Conservation (phyloP, 1,140 invertebrate species). For the Sycophaga agraensis region DNA sequence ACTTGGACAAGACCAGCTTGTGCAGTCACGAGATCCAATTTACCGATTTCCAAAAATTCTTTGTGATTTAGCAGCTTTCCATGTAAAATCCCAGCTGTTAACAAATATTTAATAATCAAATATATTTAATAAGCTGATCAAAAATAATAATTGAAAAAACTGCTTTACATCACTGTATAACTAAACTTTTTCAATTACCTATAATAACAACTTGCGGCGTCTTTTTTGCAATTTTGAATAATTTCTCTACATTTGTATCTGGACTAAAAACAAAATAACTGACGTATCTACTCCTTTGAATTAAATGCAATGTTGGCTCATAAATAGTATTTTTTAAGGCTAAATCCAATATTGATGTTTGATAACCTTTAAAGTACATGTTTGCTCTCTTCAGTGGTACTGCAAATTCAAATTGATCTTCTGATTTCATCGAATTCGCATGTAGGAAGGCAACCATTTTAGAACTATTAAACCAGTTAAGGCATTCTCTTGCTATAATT, state of each 20-base stretch:
- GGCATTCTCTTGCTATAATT: constrained; percentile 69
- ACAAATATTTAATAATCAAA: neutral
- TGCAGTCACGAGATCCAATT: constrained; percentile 62
- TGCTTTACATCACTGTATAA: too few relatives aligned
- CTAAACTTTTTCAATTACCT: constrained; percentile 60
- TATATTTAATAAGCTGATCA: neutral
- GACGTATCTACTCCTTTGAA: constrained; percentile 58
- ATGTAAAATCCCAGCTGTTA: constrained; percentile 69
- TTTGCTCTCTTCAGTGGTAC: constrained; percentile 63
- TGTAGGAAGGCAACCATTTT: constrained; percentile 71
- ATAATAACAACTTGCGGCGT: constrained; percentile 66
- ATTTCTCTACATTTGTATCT: constrained; percentile 58
- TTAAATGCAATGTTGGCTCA: constrained; percentile 62
- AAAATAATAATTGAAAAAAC: too few relatives aligned
- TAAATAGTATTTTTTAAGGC: constrained; percentile 65
- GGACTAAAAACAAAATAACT: constrained; percentile 63
- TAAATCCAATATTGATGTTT: constrained; percentile 60
- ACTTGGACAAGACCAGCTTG: constrained; percentile 66
- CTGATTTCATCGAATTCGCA: constrained; percentile 64
- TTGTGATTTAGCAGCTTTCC: constrained; percentile 66
- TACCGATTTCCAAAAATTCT: constrained; percentile 66
- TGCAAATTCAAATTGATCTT: constrained; percentile 64
- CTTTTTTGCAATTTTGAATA: constrained; percentile 65
- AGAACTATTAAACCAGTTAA: constrained; percentile 69
- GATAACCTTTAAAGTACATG: constrained; percentile 68